Evolutionary conservation across 2,888 invertebrate genomes (phyloP).

Genomic region (Thalpophila matura): DNA sequence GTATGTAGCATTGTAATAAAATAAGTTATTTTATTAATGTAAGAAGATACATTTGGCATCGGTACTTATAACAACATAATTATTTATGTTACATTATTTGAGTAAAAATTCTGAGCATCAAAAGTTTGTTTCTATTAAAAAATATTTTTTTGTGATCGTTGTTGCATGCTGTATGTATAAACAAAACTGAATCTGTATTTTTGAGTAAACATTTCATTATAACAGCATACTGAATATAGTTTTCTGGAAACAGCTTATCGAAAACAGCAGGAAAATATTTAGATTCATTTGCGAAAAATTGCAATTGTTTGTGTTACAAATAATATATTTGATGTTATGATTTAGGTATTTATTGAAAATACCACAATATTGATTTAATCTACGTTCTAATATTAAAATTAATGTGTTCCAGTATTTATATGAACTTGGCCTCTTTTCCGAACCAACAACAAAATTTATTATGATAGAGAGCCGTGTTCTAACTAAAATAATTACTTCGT

Average conservation of each 20-base stretch:
- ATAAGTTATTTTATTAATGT: background rate
- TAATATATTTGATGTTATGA: background rate
- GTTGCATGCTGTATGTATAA: too few species aligned
- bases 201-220: constrained; percentile 8
- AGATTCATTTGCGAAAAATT: constrained; percentile 3
- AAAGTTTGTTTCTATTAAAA: background rate
- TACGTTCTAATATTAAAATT: constrained; percentile 44
- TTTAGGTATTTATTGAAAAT: constrained; percentile 6
- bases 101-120: background rate
- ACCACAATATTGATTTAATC: constrained; percentile 39
- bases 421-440: constrained; percentile 52
- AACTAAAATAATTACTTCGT: constrained; percentile 49
- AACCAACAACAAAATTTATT: constrained; percentile 29
- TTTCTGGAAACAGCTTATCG: too few species aligned
- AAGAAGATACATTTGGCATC: constrained; percentile 3
- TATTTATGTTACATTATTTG: background rate
- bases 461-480: constrained; percentile 10
- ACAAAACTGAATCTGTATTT: constrained; percentile 9
- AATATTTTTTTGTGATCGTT: background rate
- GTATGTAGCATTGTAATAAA: background rate
- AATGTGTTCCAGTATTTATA: constrained; percentile 34
- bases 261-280: too few species aligned
- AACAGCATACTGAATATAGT: background rate
- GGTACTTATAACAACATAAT: background rate
- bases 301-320: background rate